Base-by-base conservation (phyloP, 2,797 vertebrate species). In the Channa striata region DNA sequence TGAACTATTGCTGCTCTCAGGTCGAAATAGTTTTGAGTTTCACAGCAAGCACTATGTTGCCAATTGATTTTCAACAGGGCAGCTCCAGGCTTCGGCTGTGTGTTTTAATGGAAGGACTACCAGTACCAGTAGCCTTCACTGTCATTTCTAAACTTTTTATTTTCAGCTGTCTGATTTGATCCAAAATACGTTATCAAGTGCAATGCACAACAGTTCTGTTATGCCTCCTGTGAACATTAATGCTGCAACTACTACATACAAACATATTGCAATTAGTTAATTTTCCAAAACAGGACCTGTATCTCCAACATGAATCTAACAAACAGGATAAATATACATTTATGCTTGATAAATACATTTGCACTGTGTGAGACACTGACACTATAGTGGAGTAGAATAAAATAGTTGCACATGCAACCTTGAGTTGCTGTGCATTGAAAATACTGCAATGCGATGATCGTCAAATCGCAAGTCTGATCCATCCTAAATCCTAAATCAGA, bases 401-500 rank as follows among this genome's bases (percentile, higher is more conserved):
- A 46, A 54, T 6, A 0, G 9, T 17, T 11, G 19, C 43, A 20
- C 12, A 33, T 33, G 12, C 39, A 44, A 11, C 23, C 21, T 59
- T 0, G 1, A 39, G 48, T 42, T 56, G 43, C 68, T 63, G 65
- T 59, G 39, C 77, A 21, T 39, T 56, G 39, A 52, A 76, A 75
- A 66, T 64, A 25, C 39, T 44, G 39, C 8, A 1, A 25, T 60
- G 71, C 62, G 66, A 62, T 70, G 69, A 78, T 77, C 25, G 56
- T 72, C 58, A 84, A 84, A 87, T 83, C 33, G 44, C 36, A 80
- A 60, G 56, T 82, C 86, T 84, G 76, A 86, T 79, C 84, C 77
- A 82, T 71, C 78, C 78, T 52, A 88, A 90, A 91, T 86, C 86
- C 89, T 82, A 87, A 87, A 89, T 79, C 83, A 21, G 79, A 80